Conservation (phyloP, 2,888 invertebrate genomes). For the Sussaba pulchella region DNA sequence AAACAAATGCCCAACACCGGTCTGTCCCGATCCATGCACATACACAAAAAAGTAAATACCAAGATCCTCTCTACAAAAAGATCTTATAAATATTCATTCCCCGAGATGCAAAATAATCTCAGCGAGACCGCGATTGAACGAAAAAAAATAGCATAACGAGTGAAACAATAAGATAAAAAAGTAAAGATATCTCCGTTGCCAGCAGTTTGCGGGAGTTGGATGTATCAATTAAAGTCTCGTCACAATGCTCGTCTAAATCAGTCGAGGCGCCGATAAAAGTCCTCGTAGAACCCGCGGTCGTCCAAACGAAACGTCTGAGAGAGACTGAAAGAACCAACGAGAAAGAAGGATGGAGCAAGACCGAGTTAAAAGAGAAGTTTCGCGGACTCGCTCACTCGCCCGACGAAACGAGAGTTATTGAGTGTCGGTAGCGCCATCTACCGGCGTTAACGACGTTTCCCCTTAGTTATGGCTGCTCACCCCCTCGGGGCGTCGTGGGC, state of each 20-base stretch:
- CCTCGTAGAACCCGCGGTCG: constrained; percentile 65
- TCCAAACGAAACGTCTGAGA: constrained; percentile 18
- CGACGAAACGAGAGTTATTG: constrained; percentile 62
- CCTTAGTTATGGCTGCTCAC: constrained; percentile 83
- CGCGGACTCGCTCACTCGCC: constrained; percentile 60
- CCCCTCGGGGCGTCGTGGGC: constrained; percentile 78
- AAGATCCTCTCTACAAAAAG: constrained; percentile 70
- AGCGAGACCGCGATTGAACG: constrained; percentile 58
- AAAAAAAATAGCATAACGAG: constrained; percentile 48
- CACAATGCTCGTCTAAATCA: constrained; percentile 69
- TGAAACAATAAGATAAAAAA: constrained; percentile 30
- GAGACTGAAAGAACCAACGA: not conserved
- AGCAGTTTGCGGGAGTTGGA: constrained; percentile 56
- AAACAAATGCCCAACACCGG: no score
- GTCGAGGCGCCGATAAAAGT: constrained; percentile 74
- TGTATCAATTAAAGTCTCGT: constrained; percentile 67
- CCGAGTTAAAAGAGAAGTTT: constrained; percentile 37
- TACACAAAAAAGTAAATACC: constrained; percentile 63
- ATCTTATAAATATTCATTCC: constrained; percentile 70
- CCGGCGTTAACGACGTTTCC: constrained; percentile 79
- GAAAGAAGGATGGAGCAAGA: constrained; percentile 23
- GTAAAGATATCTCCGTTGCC: constrained; percentile 12
- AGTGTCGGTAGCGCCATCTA: constrained; percentile 82
- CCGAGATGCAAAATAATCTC: constrained; percentile 60
- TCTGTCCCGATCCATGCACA: constrained; percentile 18